Conservation (phyloP, 1,140 invertebrate genomes). For the Radopholus similis region DNA sequence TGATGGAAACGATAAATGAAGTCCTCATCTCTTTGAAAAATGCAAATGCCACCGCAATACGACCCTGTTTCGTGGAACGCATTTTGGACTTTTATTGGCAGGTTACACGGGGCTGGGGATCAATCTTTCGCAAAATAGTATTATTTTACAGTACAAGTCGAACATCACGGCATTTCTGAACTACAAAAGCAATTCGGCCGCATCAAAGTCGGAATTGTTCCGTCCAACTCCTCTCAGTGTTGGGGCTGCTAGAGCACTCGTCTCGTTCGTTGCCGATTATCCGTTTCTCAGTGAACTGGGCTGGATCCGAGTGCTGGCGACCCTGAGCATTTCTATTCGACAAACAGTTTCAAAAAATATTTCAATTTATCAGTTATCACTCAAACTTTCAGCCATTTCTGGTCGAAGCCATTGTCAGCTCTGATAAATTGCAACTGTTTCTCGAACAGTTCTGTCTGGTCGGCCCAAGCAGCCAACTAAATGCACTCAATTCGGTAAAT, state of each 20-base stretch:
- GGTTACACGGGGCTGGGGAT: not conserved
- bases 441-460: conserved; percentile 3
- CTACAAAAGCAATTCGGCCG: conserved; percentile 8
- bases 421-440: not conserved
- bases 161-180: conserved; percentile 5
- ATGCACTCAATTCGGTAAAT: not conserved
- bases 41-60: not conserved
- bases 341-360: not conserved
- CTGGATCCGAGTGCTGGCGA: conserved; percentile 17
- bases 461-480: not conserved
- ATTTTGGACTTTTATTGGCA: conserved; percentile 3
- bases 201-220: not conserved
- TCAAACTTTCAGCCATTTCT: conserved; percentile 13
- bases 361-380: not conserved
- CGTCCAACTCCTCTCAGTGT: not conserved
- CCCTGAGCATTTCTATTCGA: conserved; percentile 15
- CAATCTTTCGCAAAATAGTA: not conserved
- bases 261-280: conserved; percentile 5
- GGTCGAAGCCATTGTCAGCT: not conserved
- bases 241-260: conserved; percentile 9
- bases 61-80: not conserved
- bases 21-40: not conserved
- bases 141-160: not conserved
- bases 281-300: conserved; percentile 13
- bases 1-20: not conserved